Evolutionary conservation across 2,797 vertebrate species (phyloP).

Genomic region (Micrastur ruficollis): DNA sequence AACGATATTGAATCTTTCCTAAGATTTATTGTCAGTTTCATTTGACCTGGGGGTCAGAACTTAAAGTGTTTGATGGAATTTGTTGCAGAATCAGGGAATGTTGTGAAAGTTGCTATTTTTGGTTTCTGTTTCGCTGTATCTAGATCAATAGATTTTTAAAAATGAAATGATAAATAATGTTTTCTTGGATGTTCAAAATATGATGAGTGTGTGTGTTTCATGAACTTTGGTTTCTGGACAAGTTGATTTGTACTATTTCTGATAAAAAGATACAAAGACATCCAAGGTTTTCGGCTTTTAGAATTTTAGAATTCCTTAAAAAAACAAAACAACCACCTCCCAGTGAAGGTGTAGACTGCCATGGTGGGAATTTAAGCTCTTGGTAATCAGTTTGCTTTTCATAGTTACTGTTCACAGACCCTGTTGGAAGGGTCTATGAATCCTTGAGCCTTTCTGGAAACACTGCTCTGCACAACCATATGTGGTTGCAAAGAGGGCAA

Average conservation of each 20-base stretch:
- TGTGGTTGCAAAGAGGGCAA: neutral
- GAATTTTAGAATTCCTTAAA: neutral
- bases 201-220: neutral
- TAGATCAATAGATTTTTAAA: neutral
- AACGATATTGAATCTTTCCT: neutral
- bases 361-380: neutral
- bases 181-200: neutral
- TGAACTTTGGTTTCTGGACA: neutral
- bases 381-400: neutral
- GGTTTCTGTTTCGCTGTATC: neutral
- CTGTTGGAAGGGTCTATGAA: neutral
- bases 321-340: fast-evolving
- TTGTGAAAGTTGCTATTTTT: slow-evolving; percentile 12
- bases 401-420: neutral
- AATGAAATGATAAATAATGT: neutral
- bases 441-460: neutral
- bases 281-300: neutral
- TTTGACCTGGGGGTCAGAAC: slow-evolving; percentile 10
- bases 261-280: neutral
- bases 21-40: slow-evolving; percentile 35
- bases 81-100: slow-evolving; percentile 7
- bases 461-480: neutral
- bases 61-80: neutral
- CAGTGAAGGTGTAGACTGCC: neutral
- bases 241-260: neutral